Conservation (phyloP, 2,888 invertebrate genomes). For the Mesorhabditis spiculigera region DNA sequence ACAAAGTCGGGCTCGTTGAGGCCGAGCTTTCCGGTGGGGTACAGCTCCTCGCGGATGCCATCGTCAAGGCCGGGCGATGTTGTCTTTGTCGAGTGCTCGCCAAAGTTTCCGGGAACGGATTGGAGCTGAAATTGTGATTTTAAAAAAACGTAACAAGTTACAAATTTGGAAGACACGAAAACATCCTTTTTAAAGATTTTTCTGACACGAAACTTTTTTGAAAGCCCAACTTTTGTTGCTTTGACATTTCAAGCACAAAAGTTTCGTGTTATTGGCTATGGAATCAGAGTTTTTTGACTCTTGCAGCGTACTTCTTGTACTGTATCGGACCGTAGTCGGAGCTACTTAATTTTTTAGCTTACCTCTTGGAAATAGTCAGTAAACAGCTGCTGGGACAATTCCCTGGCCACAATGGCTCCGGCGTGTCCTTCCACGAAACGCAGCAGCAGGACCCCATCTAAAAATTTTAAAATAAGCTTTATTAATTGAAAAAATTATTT, state of each 20-base stretch:
- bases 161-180: background rate
- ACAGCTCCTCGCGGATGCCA: constrained; percentile 33
- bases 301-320: background rate
- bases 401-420: constrained; percentile 57
- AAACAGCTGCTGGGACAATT: constrained; percentile 47
- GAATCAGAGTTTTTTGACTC: background rate
- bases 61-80: constrained; percentile 44
- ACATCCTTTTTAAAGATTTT: background rate
- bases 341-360: constrained; percentile 10
- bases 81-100: constrained; percentile 41
- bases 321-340: background rate
- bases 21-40: constrained; percentile 30
- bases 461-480: constrained; percentile 3
- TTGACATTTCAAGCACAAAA: too few species aligned
- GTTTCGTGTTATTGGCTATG: constrained; percentile 1
- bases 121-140: too few species aligned
- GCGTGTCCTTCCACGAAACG: constrained; percentile 58
- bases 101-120: background rate
- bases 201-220: too few species aligned
- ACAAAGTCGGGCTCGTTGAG: constrained; percentile 34
- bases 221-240: too few species aligned
- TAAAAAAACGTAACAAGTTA: background rate
- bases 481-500: background rate
- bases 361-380: constrained; percentile 37
- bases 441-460: constrained; percentile 55